Percentiles rank a stretch among this genome's conserved stretches.
phyloP scores from a whole-genome alignment of 2,113 vertebrate species.

The Pogonocichla stellata region DNA sequence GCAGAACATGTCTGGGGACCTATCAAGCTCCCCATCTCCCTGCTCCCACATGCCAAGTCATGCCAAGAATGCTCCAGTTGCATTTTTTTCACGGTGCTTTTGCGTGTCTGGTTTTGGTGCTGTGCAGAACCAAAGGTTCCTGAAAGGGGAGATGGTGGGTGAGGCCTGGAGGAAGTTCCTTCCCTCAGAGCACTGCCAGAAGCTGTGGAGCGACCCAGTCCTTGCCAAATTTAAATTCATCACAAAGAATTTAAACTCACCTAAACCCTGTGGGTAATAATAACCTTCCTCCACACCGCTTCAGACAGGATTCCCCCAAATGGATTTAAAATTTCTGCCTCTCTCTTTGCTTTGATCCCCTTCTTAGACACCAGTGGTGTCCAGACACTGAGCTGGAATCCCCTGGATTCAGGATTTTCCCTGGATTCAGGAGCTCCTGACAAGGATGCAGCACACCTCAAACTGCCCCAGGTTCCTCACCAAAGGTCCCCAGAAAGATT shows the following conservation, averaged over 20 bases:
- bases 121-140: background rate
- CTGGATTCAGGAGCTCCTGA: background rate
- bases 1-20: background rate
- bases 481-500: background rate
- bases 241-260: background rate
- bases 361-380: background rate
- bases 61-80: slow-evolving; percentile 6
- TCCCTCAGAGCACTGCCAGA: background rate
- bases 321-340: background rate
- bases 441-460: background rate
- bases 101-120: background rate
- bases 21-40: slow-evolving; percentile 17
- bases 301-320: background rate
- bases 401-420: background rate
- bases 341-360: background rate
- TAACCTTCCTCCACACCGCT: background rate
- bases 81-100: background rate
- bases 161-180: background rate
- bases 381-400: background rate
- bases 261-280: background rate
- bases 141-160: background rate
- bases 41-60: slow-evolving; percentile 13
- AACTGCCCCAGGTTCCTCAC: background rate
- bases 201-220: background rate
- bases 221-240: background rate